Evolutionary conservation across 2,888 invertebrate species (phyloP).

Genomic region (Pseudococcus jackbeardsleyi): DNA sequence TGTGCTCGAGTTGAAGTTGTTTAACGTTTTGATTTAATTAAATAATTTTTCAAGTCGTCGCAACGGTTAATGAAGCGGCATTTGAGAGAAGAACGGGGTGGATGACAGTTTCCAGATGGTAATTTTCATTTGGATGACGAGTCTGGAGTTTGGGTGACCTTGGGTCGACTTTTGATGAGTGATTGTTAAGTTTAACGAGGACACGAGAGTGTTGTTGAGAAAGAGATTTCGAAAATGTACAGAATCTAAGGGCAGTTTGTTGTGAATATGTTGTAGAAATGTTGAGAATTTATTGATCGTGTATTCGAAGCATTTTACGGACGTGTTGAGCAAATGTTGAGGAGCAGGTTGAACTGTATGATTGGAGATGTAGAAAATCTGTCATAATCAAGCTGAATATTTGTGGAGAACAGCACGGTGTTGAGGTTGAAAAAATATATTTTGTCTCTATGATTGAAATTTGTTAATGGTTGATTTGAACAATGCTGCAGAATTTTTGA

Average conservation of each 20-base stretch:
- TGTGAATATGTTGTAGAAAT: no score
- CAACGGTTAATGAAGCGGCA: neutral
- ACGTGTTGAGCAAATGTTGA: no score
- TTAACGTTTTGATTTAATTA: constrained; percentile 35
- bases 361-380: no score
- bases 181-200: neutral
- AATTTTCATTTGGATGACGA: neutral
- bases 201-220: neutral
- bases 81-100: neutral
- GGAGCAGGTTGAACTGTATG: no score
- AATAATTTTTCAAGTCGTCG: constrained; percentile 14
- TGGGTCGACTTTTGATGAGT: neutral
- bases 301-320: no score
- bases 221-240: neutral
- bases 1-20: constrained; percentile 7
- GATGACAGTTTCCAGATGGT: neutral
- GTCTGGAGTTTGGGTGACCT: neutral
- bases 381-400: no score
- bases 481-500: no score
- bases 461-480: no score
- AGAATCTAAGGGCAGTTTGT: neutral
- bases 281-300: no score
- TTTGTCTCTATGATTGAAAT: no score
- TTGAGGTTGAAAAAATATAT: no score
- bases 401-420: no score